These are phyloP conservation scores for Trachurus trachurus DNA, from an alignment of 2,797 vertebrate species.

Conservation along the genomic window DNA sequence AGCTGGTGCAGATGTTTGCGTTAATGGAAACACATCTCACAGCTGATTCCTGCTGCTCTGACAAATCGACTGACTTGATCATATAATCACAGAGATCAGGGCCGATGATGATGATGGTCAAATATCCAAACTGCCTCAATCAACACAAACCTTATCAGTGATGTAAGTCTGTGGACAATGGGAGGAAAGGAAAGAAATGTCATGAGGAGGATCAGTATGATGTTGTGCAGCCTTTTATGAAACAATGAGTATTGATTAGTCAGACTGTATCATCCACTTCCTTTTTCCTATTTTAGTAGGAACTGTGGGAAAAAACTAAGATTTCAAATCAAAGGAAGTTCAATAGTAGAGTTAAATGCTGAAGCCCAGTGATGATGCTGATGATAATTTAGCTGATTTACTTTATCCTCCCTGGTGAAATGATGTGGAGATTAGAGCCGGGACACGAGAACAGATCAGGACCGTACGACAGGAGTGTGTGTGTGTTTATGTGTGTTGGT, in stretches of 20 bases:
- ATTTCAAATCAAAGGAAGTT: neutral
- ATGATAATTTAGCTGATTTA: neutral
- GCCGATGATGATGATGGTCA: no score
- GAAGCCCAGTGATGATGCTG: no score
- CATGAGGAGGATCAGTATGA: no score
- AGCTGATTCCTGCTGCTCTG: no score
- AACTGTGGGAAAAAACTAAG: no score
- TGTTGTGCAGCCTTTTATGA: neutral
- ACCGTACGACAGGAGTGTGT: conserved; percentile 30
- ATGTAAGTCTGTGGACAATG: neutral
- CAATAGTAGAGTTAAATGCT: neutral
- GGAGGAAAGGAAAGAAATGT: neutral
- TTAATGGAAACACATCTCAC: no score
- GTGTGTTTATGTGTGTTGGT: conserved; percentile 54
- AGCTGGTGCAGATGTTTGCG: no score
- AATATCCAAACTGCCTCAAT: neutral
- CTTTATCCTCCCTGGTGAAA: neutral
- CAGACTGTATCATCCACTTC: neutral
- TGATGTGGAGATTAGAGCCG: conserved; percentile 30
- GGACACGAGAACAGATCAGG: conserved; percentile 16
- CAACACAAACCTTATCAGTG: neutral
- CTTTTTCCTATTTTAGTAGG: neutral
- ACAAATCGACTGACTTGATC: no score
- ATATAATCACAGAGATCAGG: no score
- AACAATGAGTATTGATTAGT: neutral